Evolutionary conservation across 1,140 invertebrate species (phyloP), one percentile per base, ranked within the genome.

Genomic region (Saccostrea glomerata): DNA sequence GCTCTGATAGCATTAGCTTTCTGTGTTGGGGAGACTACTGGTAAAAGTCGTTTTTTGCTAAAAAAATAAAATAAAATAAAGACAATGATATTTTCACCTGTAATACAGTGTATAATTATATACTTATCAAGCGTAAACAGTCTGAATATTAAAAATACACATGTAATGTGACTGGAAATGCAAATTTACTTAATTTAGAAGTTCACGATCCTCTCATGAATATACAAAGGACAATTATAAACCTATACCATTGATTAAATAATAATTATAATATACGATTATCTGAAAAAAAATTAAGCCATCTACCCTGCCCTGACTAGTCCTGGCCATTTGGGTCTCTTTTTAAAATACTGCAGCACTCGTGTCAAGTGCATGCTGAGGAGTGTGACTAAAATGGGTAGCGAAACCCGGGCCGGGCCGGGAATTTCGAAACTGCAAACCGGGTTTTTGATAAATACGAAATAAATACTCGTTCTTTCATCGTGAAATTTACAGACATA

Each of bases 291-390:
- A 23, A 66, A 66, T 6, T 0, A 3, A 17, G 17, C 7, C 7
- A 20, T 20, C 15, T 77, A 77, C 70, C 70, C 70, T 17, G 70
- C 23, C 15, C 25, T 77, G 23, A 77, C 25, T 77, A 77, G 36
- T 36, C 70, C 70, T 30, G 70, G 70, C 70, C 70, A 77, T 36
- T 77, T 77, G 25, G 70, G 70, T 77, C 70, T 77, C 70, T 77
- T 77, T 77, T 77, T 77, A 25, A 77, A 77, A 77, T 77, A 77
- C 25, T 77, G 70, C 25, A 77, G 70, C 25, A 77, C 70, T 17
- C 70, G 23, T 77, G 70, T 77, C 2, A 77, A 17, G 4, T 77
- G 70, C 70, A 77, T 77, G 25, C 58, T 17, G 9, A 47, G 47
- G n/a, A n/a, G n/a, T n/a, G n/a, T n/a, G n/a, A n/a, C n/a, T n/a